Base-by-base conservation (phyloP, 1,140 invertebrate genomes). In the Teleopsis dalmanni region DNA sequence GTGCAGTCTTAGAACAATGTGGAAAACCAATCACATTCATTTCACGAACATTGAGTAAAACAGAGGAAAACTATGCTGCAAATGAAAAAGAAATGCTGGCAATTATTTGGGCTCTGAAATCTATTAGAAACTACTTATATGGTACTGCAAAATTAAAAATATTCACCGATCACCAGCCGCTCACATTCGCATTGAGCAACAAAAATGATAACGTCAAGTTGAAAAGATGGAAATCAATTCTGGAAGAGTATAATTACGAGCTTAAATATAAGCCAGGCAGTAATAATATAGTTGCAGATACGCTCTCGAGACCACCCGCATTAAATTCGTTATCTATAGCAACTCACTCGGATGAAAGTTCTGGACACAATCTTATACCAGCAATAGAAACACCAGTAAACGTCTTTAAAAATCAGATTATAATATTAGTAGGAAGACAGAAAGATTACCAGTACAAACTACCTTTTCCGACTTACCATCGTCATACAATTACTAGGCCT, bases 241-340 rank as follows among this genome's bases (percentile, higher is more conserved):
- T 58, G 10, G 19, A 35, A 29, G 58, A 59, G 29, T 76, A 72
- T 55, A 53, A 73, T 25, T 51, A 48, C 36, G 42, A 47, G 10
- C 47, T 61, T 14, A 37, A 36, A 10, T 57, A 59, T 46, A 58
- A 54, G 52, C 44, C 48, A 25, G 54, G 57, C 23, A 56, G 46
- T 51, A 26, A 45, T 2, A 57, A 65, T 41, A 43, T 57, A 10
- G 58, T n/a, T 26, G 33, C 29, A 18, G 43, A 46, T 8, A n/a
- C 31, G 16, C 21, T 46, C n/a, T 46, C 29, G 13, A 35, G 18
- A 14, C 31, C 9, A 9, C 22, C 19, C 19, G 13, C 14, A 29
- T 5, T 29, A 9, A 34, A 46, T 13, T 21, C 31, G 7, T 19
- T 46, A 23, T 8, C 40, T 4, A n/a, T 22, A 9, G 25, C 21